Evolutionary conservation across 2,888 invertebrate genomes (phyloP), one percentile per base, ranked within the genome.

Genomic region (Drosophila stalkeri): DNA sequence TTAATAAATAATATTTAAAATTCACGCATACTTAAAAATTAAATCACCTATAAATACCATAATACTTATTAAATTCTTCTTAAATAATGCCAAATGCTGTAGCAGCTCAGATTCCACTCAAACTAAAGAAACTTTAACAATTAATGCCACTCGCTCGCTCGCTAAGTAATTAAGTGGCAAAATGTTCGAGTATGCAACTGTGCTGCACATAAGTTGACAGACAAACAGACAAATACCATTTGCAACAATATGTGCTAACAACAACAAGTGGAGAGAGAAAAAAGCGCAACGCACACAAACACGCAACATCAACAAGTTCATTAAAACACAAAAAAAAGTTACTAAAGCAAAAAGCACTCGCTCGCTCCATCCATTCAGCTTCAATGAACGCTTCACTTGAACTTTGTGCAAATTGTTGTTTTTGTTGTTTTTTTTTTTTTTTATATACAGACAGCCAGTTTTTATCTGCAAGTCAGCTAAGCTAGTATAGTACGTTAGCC

Each of bases 381-480:
- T 74, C 86, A 90, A 76, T 83, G 78, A 80, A 77, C 80, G 90
- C 89, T 90, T 90, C 90, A 89, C 75, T 89, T 81, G 67, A 89
- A 87, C 75, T 81, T 81, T 77, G 63, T 51, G 54, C 43, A 49
- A 71, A 63, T 65, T 64, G 61, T 49, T 62, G 62, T 23, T 62
- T 31, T 52, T 67, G 31, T 31, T 56, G n/a, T 23, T 41, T 27
- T 27, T 0, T 27, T 27, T 5, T 27, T 27, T 27, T 14, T 52
- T 27, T 14, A 35, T 60, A 64, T 27, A 23, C 51, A 61, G 63
- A 37, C 52, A 8, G 33, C 18, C 3, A 63, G 27, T 70, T 56
- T 57, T 69, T 68, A 59, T 64, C 57, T 70, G 49, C 41, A 56
- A 65, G 52, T 61, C 61, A 44, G 55, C 57, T 43, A 37, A 52